Base-by-base conservation (phyloP, 2,888 invertebrate genomes). In the Ormyrus rosae region DNA sequence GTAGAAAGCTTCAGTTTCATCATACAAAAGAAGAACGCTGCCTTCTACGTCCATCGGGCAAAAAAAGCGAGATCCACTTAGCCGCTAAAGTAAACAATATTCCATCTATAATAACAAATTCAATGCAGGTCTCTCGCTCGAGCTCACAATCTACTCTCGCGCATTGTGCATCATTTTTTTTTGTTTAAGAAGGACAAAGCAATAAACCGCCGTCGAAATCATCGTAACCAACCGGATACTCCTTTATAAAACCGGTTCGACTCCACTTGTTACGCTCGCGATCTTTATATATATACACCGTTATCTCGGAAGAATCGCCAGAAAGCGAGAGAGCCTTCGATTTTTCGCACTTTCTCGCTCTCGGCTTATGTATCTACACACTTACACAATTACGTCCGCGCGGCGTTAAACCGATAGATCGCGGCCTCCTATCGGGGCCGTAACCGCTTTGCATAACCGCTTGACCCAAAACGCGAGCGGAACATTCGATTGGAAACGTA, bases 361-460 rank as follows among this genome's bases (percentile, higher is more conserved):
- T 34, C 34, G 34, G 34, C 34, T 34, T 34, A 19, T 19, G 2
- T 19, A 19, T 19, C 1, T 2, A 19, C 2, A 19, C 51, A 73
- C 10, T 61, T 50, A 3, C 13, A 10, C 60, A 63, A 5, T 67
- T 69, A 69, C 11, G 55, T 48, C 9, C 6, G 50, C 34, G 34
- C 34, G 34, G 34, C 34, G 34, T 4, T 34, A 34, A 34, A 4
- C 34, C 34, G 34, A 34, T 13, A 34, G 34, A 34, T 34, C 34
- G 34, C 34, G 34, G 34, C 34, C 56, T 46, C 5, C 51, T 56
- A 19, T 51, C 34, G 34, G 34, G 34, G 34, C 34, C 69, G 64
- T 64, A 70, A 75, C 19, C 34, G 48, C 48, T 70, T 80, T 80
- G 70, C 80, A 70, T 63, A 79, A 79, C 19, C 13, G 56, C 70